phyloP scores from a whole-genome alignment of 2,113 vertebrate genomes.

The Stigmatopora nigra region DNA sequence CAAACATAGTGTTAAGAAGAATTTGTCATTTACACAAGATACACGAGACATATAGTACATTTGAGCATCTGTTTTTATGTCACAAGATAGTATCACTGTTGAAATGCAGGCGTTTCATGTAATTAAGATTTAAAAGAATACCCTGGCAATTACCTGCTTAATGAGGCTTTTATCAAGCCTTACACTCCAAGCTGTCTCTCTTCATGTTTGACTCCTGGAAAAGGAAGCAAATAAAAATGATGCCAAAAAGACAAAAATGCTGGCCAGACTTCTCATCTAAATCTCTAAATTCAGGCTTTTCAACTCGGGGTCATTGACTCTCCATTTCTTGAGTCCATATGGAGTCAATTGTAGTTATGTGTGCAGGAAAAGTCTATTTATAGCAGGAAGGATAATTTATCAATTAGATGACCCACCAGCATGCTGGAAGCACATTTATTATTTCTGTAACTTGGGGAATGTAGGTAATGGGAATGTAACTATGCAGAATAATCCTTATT shows the following conservation, averaged over 20 bases:
- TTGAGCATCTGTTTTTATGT: conserved; percentile 65
- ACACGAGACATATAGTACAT: conserved; percentile 24
- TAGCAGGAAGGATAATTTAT: conserved; percentile 23
- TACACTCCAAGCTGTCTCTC: conserved; percentile 60
- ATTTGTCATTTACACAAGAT: conserved; percentile 21
- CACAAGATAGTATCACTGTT: conserved; percentile 56
- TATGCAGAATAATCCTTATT: conserved; percentile 55
- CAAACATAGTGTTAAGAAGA: neutral
- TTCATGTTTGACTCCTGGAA: conserved; percentile 47
- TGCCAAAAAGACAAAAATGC: conserved; percentile 27
- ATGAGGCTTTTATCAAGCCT: conserved; percentile 65
- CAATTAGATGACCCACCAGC: conserved; percentile 16
- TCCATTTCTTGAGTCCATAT: neutral
- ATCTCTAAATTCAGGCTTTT: neutral
- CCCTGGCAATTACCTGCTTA: conserved; percentile 70
- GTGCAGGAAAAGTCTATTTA: conserved; percentile 20
- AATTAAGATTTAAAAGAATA: conserved; percentile 73
- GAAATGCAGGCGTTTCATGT: conserved; percentile 60
- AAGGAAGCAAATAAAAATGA: conserved; percentile 44
- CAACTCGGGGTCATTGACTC: neutral
- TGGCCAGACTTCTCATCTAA: conserved; percentile 15
- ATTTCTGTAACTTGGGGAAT: conserved; percentile 41
- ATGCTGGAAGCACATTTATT: conserved; percentile 15
- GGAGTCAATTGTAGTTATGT: conserved; percentile 18
- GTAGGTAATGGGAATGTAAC: conserved; percentile 31